phyloP scores from a whole-genome alignment of 2,113 vertebrate genomes.

The Chunga burmeisteri region DNA sequence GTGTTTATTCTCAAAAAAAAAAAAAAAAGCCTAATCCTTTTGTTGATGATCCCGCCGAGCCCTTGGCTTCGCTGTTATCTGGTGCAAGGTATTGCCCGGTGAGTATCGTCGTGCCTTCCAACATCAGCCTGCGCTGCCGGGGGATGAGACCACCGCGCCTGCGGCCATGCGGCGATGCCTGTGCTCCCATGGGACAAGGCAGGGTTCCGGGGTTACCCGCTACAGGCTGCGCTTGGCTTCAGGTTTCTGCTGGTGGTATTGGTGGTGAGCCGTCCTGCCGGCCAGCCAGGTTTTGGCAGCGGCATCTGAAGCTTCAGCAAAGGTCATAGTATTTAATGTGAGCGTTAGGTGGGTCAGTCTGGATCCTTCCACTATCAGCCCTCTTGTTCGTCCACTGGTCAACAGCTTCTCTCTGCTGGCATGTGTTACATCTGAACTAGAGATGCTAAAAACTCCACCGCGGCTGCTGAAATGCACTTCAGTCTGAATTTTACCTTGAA shows the following conservation, averaged over 20 bases:
- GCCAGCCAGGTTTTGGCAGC: not conserved
- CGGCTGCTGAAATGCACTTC: not conserved
- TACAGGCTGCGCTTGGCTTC: not conserved
- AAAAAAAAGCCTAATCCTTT: not conserved
- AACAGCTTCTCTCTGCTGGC: not conserved
- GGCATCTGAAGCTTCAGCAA: not conserved
- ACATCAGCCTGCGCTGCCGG: not conserved
- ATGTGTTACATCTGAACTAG: not conserved
- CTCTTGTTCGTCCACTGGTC: not conserved
- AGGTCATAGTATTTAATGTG: not conserved
- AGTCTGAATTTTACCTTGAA: not conserved
- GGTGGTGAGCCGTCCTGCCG: not conserved
- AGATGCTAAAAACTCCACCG: not conserved
- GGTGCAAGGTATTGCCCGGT: not conserved
- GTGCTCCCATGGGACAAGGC: not conserved
- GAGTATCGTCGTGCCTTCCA: not conserved
- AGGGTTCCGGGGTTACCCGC: not conserved
- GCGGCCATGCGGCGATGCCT: fast-evolving
- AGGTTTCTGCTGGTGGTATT: not conserved
- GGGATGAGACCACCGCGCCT: not conserved
- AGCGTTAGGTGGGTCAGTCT: not conserved
- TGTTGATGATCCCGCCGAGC: not conserved
- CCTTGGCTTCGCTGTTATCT: not conserved
- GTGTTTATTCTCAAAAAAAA: not conserved
- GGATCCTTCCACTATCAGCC: not conserved